Conservation (phyloP, 2,888 invertebrate species). For the Maniola hyperantus region DNA sequence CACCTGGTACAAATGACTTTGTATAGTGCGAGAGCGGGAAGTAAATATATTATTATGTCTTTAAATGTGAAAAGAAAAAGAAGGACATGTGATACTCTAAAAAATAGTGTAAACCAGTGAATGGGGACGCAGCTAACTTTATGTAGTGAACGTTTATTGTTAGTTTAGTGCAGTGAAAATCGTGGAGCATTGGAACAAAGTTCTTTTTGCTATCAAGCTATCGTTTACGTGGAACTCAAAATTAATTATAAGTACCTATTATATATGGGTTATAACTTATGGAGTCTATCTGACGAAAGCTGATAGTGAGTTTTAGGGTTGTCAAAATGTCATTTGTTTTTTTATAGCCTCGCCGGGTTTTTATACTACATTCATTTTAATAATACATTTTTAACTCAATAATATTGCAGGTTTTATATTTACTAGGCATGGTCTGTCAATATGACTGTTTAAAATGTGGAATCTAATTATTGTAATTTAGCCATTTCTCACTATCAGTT, state of each 20-base stretch:
- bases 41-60: slow-evolving; percentile 76
- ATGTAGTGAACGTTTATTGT: slow-evolving; percentile 62
- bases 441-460: too few relatives aligned
- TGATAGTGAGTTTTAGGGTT: too few relatives aligned
- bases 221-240: slow-evolving; percentile 67
- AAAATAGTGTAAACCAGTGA: slow-evolving; percentile 72
- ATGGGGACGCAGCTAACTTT: slow-evolving; percentile 64
- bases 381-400: too few relatives aligned
- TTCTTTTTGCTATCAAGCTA: slow-evolving; percentile 60
- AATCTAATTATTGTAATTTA: too few relatives aligned
- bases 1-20: slow-evolving; percentile 90
- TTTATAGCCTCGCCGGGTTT: too few relatives aligned
- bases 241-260: slow-evolving; percentile 41
- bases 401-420: too few relatives aligned
- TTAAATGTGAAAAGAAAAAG: slow-evolving; percentile 79
- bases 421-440: too few relatives aligned
- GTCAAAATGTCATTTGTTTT: too few relatives aligned
- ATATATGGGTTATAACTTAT: neutral
- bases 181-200: slow-evolving; percentile 63
- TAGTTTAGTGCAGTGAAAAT: slow-evolving; percentile 68
- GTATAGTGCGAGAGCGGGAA: slow-evolving; percentile 83
- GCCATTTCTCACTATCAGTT: too few relatives aligned
- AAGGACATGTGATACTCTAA: slow-evolving; percentile 77
- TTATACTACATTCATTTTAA: too few relatives aligned
- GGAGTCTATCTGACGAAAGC: too few relatives aligned